These are phyloP conservation scores for Cyphomyrus discorhynchus DNA, from an alignment of 2,113 vertebrate genomes.

Conservation along the genomic window DNA sequence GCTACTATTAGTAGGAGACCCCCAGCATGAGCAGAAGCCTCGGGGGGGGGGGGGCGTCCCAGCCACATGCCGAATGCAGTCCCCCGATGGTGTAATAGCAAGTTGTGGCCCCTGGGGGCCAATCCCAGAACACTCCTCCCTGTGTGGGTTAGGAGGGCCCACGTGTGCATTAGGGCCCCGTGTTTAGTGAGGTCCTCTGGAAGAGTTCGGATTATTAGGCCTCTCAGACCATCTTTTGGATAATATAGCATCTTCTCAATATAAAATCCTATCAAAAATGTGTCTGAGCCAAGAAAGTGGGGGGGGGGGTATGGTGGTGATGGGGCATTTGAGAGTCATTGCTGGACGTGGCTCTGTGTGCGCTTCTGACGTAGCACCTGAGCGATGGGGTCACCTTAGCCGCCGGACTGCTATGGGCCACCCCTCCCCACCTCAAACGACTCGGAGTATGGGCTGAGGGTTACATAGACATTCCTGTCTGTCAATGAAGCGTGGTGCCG, in stretches of 20 bases:
- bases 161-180: background rate
- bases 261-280: background rate
- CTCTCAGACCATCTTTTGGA: background rate
- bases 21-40: background rate
- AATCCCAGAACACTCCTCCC: background rate
- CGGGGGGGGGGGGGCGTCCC: background rate
- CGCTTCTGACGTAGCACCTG: conserved; percentile 11
- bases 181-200: no score
- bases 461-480: conserved; percentile 1
- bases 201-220: background rate
- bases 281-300: background rate
- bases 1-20: background rate
- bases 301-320: background rate
- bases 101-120: no score
- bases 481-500: background rate
- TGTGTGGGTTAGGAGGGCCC: background rate
- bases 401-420: background rate
- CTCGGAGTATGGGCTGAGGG: background rate
- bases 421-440: background rate
- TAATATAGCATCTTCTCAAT: background rate
- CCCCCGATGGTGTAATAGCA: background rate
- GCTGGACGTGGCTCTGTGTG: background rate
- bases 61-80: background rate
- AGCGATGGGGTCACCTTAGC: background rate
- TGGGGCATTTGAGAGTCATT: background rate